Base-by-base conservation (phyloP, 2,113 vertebrate genomes). In the Capricornis sumatraensis region DNA sequence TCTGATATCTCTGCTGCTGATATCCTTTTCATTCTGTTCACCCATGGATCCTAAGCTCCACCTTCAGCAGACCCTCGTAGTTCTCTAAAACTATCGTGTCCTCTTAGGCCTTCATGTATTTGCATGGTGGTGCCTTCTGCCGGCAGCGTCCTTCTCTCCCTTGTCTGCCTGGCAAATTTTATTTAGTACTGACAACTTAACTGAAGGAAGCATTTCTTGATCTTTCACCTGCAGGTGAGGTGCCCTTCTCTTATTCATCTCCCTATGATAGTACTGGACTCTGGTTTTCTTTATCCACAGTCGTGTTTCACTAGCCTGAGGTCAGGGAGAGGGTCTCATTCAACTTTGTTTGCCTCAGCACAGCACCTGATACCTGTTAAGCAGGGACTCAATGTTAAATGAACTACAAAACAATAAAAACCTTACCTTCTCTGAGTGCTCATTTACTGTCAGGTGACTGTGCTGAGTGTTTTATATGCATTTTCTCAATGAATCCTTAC, bases 401-500 rank as follows among this genome's bases (percentile, higher is more conserved):
- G 90, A 78, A 30, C 93, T 84, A 52, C 21, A 83, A 74, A 84
- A 64, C 60, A 58, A 50, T 87, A 85, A 91, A 30, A 78, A 67
- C 19, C 7, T 85, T 67, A 87, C 2, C 47, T 87, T 92, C 89
- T 96, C 23, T 47, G 60, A 57, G 27, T 21, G 27, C 30, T 92
- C 55, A 43, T 36, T 94, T 88, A 62, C 71, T 89, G 60, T 43
- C 27, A 84, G 25, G 45, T 36, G 62, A 79, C 43, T 43, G 45
- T 45, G 23, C 87, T 79, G 89, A 93, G 25, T 82, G 89, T 45
- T 91, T 67, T 43, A 67, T 28, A 21, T 74, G 12, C 19, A 81
- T 95, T 94, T 95, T 95, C 85, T 94, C 64, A 95, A 10, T 71
- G 28, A 94, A 58, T 57, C 71, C 71, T 94, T 23, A 82, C 30